Evolutionary conservation across 2,888 invertebrate genomes (phyloP).

Genomic region (Parasteatoda lunata): DNA sequence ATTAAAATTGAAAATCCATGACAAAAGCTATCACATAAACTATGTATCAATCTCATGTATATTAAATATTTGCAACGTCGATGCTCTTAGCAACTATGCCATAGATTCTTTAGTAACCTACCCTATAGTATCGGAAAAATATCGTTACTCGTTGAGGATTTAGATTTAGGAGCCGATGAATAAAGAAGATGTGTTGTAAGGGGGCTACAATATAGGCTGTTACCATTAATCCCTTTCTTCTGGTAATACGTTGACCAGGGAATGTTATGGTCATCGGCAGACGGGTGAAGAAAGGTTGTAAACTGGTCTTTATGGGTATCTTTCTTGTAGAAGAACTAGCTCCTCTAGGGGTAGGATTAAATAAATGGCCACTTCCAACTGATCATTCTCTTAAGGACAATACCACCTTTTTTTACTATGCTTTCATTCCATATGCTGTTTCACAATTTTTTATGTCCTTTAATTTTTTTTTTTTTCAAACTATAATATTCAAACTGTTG

Average conservation of each 20-base stretch:
- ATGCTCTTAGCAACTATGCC: too few relatives aligned
- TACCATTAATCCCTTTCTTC: constrained; percentile 61
- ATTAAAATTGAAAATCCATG: too few relatives aligned
- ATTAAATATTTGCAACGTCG: too few relatives aligned
- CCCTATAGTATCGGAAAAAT: too few relatives aligned
- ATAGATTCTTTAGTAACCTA: too few relatives aligned
- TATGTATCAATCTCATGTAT: too few relatives aligned
- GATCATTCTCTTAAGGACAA: constrained; percentile 42
- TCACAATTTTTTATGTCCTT: too few relatives aligned
- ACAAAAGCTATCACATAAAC: too few relatives aligned
- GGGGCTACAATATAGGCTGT: constrained; percentile 33
- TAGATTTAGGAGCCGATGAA: too few relatives aligned
- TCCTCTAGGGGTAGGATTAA: constrained; percentile 62
- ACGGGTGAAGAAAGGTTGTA: constrained; percentile 64
- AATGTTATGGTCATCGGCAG: constrained; percentile 40
- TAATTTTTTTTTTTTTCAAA: too few relatives aligned
- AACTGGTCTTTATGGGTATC: constrained; percentile 63
- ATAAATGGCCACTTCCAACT: constrained; percentile 63
- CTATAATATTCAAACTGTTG: too few relatives aligned
- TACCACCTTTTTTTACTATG: background rate
- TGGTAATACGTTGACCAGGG: constrained; percentile 53
- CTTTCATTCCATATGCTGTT: background rate
- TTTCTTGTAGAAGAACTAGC: constrained; percentile 61
- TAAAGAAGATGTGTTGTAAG: background rate
- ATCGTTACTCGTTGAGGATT: too few relatives aligned